Evolutionary conservation across 2,113 vertebrate species (phyloP), one percentile per base, ranked within the genome.

Genomic region (Syrmaticus mikado): DNA sequence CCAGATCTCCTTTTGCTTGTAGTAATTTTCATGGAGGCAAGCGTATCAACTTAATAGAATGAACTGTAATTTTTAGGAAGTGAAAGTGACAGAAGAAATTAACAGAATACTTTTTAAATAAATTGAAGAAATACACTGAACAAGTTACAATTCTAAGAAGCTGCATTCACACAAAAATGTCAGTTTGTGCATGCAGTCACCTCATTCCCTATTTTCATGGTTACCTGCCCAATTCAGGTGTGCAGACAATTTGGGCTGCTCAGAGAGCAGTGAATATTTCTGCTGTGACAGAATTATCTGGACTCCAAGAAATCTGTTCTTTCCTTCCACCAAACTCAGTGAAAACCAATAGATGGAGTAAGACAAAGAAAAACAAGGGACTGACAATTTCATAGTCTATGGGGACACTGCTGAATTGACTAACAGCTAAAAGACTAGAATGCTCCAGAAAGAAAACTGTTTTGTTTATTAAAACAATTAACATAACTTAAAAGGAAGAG

Each of bases 381-480:
- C 15, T 28, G 50, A 34, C 24, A 58, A 46, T n/a, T 57, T 58
- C 43, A 13, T 0, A 67, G 87, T n/a, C 5, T 1, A 21, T 6
- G 25, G 40, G 68, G 68, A 58, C 36, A 48, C 18, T 1, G 3
- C 9, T 68, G 6, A 19, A 85, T n/a, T 14, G 73, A 38, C 61
- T 48, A 38, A 86, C 61, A 85, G 82, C 82, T 78, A 8, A 78
- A 58, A 43, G 82, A 72, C 62, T 3, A 89, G 68, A 92, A 74
- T 14, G 57, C 41, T 78, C 77, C 40, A 46, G 81, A 95, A 80
- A 60, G 89, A 93, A 93, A 95, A 94, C 65, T 97, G 90, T 72
- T 95, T 94, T 96, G 94, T 84, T 95, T 95, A 94, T 94, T 88
- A 86, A 95, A 93, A 65, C 53, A 94, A 95, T 97, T 95, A 96